Base-by-base conservation (phyloP, 2,113 vertebrate species). In the Nycticryphes semicollaris region DNA sequence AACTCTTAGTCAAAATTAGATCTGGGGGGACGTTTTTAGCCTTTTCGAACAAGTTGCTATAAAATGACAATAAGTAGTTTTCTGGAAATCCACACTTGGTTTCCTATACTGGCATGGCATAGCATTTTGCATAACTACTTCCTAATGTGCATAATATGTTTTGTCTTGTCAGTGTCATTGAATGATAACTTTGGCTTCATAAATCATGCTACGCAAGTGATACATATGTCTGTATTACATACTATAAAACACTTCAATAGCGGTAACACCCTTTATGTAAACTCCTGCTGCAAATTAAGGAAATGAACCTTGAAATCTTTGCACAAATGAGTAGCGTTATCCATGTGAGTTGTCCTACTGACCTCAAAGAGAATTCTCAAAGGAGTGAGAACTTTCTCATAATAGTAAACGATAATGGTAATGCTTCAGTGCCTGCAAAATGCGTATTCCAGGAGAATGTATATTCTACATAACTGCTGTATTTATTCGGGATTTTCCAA, bases 221-320 rank as follows among this genome's bases (percentile, higher is more conserved):
- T 53, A 56, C 10, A 9, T 63, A 48, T 4, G 9, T 92, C 62
- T 56, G 4, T 41, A 47, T 62, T 33, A 47, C 51, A 51, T 37
- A 22, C 66, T 47, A 10, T 73, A 79, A 87, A 76, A 13, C 24
- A 73, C 43, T 72, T 14, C 18, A 39, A 27, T 21, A 78, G 50
- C 31, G 41, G 45, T 18, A 66, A 76, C 39, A 82, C 53, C 53
- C 81, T 86, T 77, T 85, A 47, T 57, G 57, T 84, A 93, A 92
- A 87, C 62, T 57, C 72, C 33, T 92, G 60, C 59, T 83, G 57
- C 57, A 94, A 82, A 96, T 87, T 57, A 92, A 83, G 74, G 70
- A 95, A 94, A 94, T 79, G 62, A 92, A 82, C 92, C 53, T 84
- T 87, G 84, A 92, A 87, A 59, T 21, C 20, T 79, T 84, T 39